Evolutionary conservation across 2,888 invertebrate genomes (phyloP), one percentile per base, ranked within the genome.

Genomic region (Caradrina kadenii): DNA sequence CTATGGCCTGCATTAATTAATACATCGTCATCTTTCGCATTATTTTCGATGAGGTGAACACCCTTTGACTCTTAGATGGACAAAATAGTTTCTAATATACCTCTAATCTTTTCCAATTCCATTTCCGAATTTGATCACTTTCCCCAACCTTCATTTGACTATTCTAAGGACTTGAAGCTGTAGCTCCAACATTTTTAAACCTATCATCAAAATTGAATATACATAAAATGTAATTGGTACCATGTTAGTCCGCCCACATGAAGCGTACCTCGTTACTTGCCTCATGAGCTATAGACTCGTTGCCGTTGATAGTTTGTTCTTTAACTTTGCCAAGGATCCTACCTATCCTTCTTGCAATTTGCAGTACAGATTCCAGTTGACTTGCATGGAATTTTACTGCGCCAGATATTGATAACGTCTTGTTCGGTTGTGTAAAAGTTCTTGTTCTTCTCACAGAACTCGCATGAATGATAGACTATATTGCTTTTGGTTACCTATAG

Each of bases 181-280:
- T 17, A 63, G 4, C 10, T 63, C 62, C 8, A 35, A n/a, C 17
- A 21, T 13, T 11, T 66, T 21, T 2, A 53, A 53, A 53, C 53
- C 13, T 22, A 45, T 31, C 26, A 13, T 63, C 31, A 49, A 63
- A 55, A 54, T 48, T 48, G 13, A 63, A 73, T 63, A 52, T 63
- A 67, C 26, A 39, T 17, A 55, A 62, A 72, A 55, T 50, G 64
- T 70, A 70, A 70, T 70, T 55, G 73, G 64, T 45, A 55, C 42
- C 49, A 19, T 70, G 70, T 70, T 5, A 13, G 19, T 0, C 13
- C 70, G 73, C 70, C 70, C 64, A 70, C 70, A 11, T 13, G 15
- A n/a, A 35, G 8, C 31, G 4, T 19, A 35, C 19, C 49, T 55
- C 69, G 63, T 48, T 69, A 50, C 73, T 53, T 26, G 22, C 13